These are phyloP conservation scores for Plebejus argus DNA, from an alignment of 2,888 invertebrate species.

Conservation along the genomic window DNA sequence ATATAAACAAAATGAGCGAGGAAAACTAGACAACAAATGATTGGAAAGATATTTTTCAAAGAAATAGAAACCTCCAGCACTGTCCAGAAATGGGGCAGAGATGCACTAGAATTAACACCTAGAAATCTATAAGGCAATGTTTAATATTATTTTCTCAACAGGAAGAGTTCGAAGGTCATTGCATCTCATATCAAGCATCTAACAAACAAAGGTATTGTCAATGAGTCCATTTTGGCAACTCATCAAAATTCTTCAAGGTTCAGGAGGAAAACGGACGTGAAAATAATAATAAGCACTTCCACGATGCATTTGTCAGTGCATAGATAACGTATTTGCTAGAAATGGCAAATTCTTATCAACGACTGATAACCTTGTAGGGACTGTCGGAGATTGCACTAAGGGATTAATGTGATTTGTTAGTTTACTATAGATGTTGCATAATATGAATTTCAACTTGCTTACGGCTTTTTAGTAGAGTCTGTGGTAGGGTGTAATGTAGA, in stretches of 20 bases:
- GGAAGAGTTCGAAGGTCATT: background rate
- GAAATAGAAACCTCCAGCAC: background rate
- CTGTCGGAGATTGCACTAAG: slow-evolving; percentile 9
- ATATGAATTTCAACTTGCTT: background rate
- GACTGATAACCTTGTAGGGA: slow-evolving; percentile 11
- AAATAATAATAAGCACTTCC: background rate
- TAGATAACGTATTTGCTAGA: background rate
- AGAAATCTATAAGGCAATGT: background rate
- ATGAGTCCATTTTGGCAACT: background rate
- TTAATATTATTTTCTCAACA: background rate
- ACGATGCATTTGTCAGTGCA: slow-evolving; percentile 13
- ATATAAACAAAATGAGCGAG: background rate
- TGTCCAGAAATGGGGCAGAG: background rate
- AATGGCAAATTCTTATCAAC: slow-evolving; percentile 23
- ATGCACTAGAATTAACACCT: background rate
- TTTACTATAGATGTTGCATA: background rate
- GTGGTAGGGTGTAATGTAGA: too few relatives aligned
- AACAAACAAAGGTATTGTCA: background rate
- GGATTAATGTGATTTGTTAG: slow-evolving; percentile 4
- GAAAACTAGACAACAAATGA: background rate
- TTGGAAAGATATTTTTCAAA: background rate
- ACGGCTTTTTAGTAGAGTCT: too few relatives aligned
- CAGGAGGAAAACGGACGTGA: slow-evolving; percentile 1
- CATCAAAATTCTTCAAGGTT: background rate
- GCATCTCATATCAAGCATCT: background rate